phyloP scores from a whole-genome alignment of 1,140 invertebrate species.

The Lucilia sericata region DNA sequence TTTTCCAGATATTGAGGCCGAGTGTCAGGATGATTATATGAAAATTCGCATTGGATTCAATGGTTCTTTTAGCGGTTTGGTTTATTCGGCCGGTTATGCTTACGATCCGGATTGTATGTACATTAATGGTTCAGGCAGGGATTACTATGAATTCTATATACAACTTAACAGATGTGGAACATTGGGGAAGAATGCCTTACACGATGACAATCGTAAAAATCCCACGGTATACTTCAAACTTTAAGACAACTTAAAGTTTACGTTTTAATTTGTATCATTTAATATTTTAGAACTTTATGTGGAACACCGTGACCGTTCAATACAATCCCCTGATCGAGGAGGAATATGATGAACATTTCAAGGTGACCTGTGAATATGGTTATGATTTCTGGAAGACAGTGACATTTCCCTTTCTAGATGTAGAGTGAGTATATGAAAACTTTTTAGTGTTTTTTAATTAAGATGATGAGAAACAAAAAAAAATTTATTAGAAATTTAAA shows the following conservation, averaged over 20 bases:
- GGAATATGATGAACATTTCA: conserved; percentile 93
- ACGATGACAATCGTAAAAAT: conserved; percentile 86
- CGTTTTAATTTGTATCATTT: not conserved
- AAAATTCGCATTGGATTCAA: conserved; percentile 93
- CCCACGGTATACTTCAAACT: conserved; percentile 74
- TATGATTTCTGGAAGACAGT: conserved; percentile 98
- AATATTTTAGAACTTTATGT: conserved; percentile 90
- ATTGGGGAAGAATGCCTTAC: conserved; percentile 86
- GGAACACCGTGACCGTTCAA: conserved; percentile 95
- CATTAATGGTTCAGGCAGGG: conserved; percentile 90
- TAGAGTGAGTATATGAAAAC: conserved; percentile 81
- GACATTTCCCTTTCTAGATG: conserved; percentile 93
- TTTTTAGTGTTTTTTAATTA: conserved; percentile 22
- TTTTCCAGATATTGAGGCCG: conserved; percentile 90
- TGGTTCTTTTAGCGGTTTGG: conserved; percentile 87
- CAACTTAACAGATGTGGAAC: conserved; percentile 93
- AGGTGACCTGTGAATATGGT: conserved; percentile 94
- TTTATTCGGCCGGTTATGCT: conserved; percentile 93
- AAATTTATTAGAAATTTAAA: conserved; percentile 31
- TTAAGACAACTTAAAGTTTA: no score
- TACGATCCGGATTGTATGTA: conserved; percentile 96
- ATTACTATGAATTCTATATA: conserved; percentile 94
- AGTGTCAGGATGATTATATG: conserved; percentile 96
- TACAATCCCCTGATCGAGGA: conserved; percentile 95
- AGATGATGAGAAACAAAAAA: conserved; percentile 21